Percentiles rank a stretch among this genome's conserved stretches.
phyloP scores from a whole-genome alignment of 2,797 vertebrate genomes.

The Acanthopagrus latus region DNA sequence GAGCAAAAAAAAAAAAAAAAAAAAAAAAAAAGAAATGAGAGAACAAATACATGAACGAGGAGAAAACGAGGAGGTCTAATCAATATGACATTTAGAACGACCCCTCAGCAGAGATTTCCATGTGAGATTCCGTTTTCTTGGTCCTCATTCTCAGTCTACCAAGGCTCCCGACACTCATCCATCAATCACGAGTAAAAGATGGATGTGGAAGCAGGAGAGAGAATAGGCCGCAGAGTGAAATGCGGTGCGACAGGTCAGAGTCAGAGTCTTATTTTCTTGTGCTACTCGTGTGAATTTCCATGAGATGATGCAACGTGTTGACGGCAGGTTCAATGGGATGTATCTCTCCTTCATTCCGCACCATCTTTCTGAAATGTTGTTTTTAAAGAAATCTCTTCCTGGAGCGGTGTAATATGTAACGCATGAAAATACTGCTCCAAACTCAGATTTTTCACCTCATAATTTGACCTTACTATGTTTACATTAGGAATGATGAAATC shows the following conservation, averaged over 20 bases:
- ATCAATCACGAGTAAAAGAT: conserved; percentile 7
- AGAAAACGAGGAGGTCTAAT: conserved; percentile 21
- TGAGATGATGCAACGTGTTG: conserved; percentile 43
- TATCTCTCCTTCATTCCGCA: conserved; percentile 5
- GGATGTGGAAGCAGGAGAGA: not conserved
- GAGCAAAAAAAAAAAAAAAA: too few relatives aligned
- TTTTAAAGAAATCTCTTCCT: not conserved
- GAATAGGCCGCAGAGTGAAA: not conserved
- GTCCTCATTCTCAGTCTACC: not conserved
- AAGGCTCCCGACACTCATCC: not conserved
- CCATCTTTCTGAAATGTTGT: conserved; percentile 4
- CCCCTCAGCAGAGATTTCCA: not conserved
- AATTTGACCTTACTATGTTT: conserved; percentile 1
- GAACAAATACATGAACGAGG: not conserved
- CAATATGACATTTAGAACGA: conserved; percentile 26
- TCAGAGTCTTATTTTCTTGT: conserved; percentile 27
- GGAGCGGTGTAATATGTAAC: not conserved
- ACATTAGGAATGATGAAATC: not conserved
- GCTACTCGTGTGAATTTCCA: conserved; percentile 28
- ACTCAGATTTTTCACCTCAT: not conserved
- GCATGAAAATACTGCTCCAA: conserved; percentile 3
- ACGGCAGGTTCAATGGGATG: conserved; percentile 19
- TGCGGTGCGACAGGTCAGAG: conserved; percentile 2
- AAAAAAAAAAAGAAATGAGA: not conserved
- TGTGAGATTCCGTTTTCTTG: not conserved